A percentile compares a stretch with the other conserved stretches of the same genome.
phyloP scores from a whole-genome alignment of 2,113 vertebrate species.

The Rhinolophus sinicus region DNA sequence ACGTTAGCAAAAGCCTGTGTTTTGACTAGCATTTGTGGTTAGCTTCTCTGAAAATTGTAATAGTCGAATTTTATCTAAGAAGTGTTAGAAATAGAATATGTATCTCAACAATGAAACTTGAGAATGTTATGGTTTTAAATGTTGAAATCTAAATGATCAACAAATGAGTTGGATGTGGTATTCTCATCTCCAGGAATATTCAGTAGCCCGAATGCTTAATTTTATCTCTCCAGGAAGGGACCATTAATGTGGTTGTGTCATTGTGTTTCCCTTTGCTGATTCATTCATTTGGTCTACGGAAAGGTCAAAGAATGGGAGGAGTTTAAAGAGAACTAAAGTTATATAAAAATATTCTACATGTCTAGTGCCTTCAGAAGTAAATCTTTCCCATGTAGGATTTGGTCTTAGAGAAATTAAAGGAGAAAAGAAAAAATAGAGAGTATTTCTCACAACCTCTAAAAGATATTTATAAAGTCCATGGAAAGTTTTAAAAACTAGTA shows the following conservation, averaged over 20 bases:
- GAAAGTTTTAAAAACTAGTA: background rate
- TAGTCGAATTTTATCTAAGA: constrained; percentile 41
- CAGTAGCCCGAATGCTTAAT: background rate
- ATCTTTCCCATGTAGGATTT: background rate
- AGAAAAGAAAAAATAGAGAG: background rate
- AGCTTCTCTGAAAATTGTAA: background rate
- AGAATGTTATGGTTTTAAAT: background rate
- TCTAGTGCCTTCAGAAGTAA: background rate
- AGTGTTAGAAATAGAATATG: background rate
- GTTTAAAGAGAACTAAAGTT: background rate
- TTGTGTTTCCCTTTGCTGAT: background rate
- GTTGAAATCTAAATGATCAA: background rate
- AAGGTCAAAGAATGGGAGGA: background rate
- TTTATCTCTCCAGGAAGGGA: background rate
- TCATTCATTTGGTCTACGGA: background rate
- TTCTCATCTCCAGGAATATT: background rate
- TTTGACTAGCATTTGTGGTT: constrained; percentile 53
- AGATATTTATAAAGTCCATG: background rate
- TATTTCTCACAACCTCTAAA: background rate
- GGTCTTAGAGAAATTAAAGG: background rate
- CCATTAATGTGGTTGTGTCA: accelerated
- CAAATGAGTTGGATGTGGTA: background rate
- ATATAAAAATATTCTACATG: background rate
- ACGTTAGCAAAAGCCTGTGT: constrained; percentile 13
- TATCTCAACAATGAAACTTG: background rate